Base-by-base conservation (phyloP, 2,888 invertebrate genomes). In the Sinopyrophorus schimmeli region DNA sequence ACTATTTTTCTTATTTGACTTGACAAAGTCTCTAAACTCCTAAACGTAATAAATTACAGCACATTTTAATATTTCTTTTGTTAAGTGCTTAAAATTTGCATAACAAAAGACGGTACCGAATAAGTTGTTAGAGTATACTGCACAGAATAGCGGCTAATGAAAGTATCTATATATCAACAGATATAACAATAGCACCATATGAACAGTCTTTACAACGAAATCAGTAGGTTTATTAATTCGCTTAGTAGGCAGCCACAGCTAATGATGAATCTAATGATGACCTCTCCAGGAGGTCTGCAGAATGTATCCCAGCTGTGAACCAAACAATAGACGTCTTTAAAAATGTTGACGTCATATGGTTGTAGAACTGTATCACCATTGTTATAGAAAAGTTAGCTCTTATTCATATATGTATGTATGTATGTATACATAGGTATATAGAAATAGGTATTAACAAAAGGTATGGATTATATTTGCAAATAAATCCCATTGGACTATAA, bases 211-310 rank as follows among this genome's bases (percentile, higher is more conserved):
- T 16, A 40, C 40, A 47, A 47, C 40, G 21, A 30, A 49, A 35
- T 44, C 52, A 53, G 53, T 38, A 46, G 51, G 49, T 38, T 54
- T 53, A 59, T 58, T 58, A 56, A 52, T 44, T 55, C 50, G 50
- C 55, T 50, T 58, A 41, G 54, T 57, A 51, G 59, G 56, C 50
- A 61, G 57, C 50, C 52, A 48, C 53, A 43, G 52, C 50, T 54
- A 51, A 53, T 47, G 57, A 58, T 55, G 56, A 59, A 56, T 53
- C 57, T 60, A 61, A 61, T 61, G 60, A 60, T 57, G 56, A 54
- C 55, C 59, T 47, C 58, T 12, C 41, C 56, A 52, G 62, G 62
- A 56, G 60, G 60, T 61, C 59, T 38, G 37, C 46, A 53, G 54
- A 47, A 42, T 46, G 58, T 53, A 55, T 49, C 52, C 53, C 55